Evolutionary conservation across 2,888 invertebrate species (phyloP).

Genomic region (Torymus tubicola): DNA sequence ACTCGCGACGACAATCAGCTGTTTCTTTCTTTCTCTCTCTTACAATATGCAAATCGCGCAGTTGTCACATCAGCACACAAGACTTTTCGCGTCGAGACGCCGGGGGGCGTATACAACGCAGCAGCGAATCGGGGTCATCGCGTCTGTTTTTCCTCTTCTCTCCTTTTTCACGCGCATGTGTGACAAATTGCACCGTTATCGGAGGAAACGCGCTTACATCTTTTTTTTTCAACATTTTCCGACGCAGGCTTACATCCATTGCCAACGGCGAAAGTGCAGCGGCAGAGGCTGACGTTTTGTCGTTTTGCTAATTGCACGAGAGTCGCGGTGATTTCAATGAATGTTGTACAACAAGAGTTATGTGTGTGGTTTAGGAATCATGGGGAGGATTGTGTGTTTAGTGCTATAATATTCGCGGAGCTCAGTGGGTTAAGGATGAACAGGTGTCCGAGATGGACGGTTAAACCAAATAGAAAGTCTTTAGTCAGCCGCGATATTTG

Average conservation of each 20-base stretch:
- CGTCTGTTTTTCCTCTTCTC: not conserved
- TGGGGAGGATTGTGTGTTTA: too few species aligned
- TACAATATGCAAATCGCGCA: slow-evolving; percentile 22
- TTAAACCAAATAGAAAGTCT: too few species aligned
- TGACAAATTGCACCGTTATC: slow-evolving; percentile 37
- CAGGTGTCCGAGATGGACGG: not conserved
- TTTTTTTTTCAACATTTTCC: slow-evolving; percentile 2
- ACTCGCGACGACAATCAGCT: slow-evolving; percentile 17
- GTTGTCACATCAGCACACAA: not conserved
- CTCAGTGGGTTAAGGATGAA: too few species aligned
- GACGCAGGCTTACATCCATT: too few species aligned
- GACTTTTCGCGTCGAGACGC: not conserved
- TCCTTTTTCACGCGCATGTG: not conserved
- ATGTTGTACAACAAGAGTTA: too few species aligned
- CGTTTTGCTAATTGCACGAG: too few species aligned
- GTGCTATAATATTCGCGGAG: too few species aligned
- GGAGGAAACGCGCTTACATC: not conserved
- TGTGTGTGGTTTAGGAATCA: too few species aligned
- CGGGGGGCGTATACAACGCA: slow-evolving; percentile 9
- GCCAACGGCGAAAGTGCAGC: too few species aligned
- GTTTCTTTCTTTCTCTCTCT: not conserved
- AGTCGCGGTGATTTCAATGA: too few species aligned
- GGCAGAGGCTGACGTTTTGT: too few species aligned
- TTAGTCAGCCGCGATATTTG: too few species aligned
- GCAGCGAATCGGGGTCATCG: slow-evolving; percentile 23